These are phyloP conservation scores for Adineta ricciae DNA, from an alignment of 2,888 invertebrate genomes.

Conservation along the genomic window DNA sequence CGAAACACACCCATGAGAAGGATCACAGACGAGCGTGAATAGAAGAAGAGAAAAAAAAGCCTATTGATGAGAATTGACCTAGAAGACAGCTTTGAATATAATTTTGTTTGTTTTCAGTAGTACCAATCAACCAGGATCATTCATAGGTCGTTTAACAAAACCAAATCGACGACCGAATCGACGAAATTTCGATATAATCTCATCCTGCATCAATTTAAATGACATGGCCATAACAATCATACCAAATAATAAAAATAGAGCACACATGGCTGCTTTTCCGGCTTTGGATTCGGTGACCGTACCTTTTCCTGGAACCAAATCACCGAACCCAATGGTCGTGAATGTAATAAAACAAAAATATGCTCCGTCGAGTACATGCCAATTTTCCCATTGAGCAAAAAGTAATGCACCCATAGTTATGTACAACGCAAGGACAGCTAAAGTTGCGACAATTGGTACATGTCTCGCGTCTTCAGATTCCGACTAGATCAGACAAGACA, in stretches of 20 bases:
- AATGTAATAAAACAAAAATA: conserved; percentile 36
- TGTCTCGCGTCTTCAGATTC: conserved; percentile 28
- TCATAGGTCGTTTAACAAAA: background rate
- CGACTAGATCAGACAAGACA: background rate
- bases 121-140: background rate
- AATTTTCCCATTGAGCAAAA: conserved; percentile 34
- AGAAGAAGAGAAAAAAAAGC: background rate
- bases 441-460: conserved; percentile 34
- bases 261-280: conserved; percentile 34
- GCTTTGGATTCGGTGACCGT: conserved; percentile 26
- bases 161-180: background rate
- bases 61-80: background rate
- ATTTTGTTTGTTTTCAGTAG: background rate
- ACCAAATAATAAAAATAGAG: conserved; percentile 35
- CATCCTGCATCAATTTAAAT: conserved; percentile 34
- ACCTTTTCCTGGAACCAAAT: conserved; percentile 34
- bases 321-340: conserved; percentile 35
- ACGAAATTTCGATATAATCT: conserved; percentile 16
- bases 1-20: background rate
- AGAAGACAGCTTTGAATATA: background rate
- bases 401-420: conserved; percentile 34
- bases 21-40: background rate
- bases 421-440: conserved; percentile 34
- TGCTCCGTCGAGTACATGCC: conserved; percentile 34
- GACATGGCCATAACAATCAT: conserved; percentile 36